A percentile compares a stretch with the other conserved stretches of the same genome.
Evolutionary conservation across 2,113 vertebrate genomes (phyloP).

Genomic region (Pelobates fuscus): DNA sequence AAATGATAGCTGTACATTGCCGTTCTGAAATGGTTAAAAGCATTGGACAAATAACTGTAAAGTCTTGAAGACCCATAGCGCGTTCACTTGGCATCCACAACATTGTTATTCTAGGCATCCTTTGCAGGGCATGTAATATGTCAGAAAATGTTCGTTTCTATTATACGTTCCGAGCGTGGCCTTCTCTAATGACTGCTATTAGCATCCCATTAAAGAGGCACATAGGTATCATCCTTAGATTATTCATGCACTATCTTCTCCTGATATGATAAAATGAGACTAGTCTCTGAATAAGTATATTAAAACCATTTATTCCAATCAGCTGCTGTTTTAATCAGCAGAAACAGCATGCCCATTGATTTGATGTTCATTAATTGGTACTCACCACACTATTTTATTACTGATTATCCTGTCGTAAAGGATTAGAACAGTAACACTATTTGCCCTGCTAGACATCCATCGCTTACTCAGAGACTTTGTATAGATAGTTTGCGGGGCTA

Average conservation of each 20-base stretch:
- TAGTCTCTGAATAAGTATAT: slow-evolving; percentile 68
- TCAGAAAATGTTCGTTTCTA: slow-evolving; percentile 56
- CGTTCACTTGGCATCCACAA: slow-evolving; percentile 17
- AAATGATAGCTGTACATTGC: too few species aligned
- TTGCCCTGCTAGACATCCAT: slow-evolving; percentile 59
- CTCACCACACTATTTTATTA: slow-evolving; percentile 64
- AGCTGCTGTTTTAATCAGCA: slow-evolving; percentile 65
- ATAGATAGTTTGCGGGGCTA: slow-evolving; percentile 48
- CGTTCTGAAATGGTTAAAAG: slow-evolving; percentile 17
- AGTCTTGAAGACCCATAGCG: slow-evolving; percentile 8
- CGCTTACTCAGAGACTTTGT: slow-evolving; percentile 54
- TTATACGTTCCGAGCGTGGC: slow-evolving; percentile 43
- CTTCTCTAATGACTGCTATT: slow-evolving; percentile 59
- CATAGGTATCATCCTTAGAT: slow-evolving; percentile 64
- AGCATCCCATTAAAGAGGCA: slow-evolving; percentile 64
- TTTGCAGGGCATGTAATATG: slow-evolving; percentile 38
- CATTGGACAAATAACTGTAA: slow-evolving; percentile 4
- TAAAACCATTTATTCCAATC: slow-evolving; percentile 74
- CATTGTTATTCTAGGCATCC: slow-evolving; percentile 46
- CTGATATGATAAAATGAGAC: slow-evolving; percentile 69
- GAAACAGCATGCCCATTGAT: slow-evolving; percentile 62
- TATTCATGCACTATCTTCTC: slow-evolving; percentile 62
- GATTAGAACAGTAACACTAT: slow-evolving; percentile 58
- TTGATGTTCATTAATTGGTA: slow-evolving; percentile 71
- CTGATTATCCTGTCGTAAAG: slow-evolving; percentile 66